phyloP scores from a whole-genome alignment of 2,888 invertebrate species.

The Drosophila pseudotakahashii region DNA sequence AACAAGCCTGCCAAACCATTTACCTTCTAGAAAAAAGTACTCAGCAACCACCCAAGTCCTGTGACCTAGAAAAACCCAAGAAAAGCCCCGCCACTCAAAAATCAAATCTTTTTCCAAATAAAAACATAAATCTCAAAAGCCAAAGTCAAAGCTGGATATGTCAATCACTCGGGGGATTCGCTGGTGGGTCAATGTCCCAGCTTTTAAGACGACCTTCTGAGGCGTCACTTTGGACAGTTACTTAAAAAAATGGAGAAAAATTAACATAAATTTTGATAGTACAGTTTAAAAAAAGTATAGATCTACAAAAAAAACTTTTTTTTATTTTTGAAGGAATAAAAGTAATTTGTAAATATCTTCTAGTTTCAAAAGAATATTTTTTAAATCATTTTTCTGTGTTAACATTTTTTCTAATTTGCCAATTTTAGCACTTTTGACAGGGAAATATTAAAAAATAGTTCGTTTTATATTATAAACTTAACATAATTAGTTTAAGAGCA shows the following conservation, averaged over 20 bases:
- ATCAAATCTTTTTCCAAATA: constrained; percentile 58
- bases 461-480: too few species aligned
- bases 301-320: background rate
- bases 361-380: background rate
- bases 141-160: constrained; percentile 39
- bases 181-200: constrained; percentile 51
- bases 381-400: too few species aligned
- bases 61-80: constrained; percentile 15
- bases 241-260: constrained; percentile 45
- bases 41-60: constrained; percentile 24
- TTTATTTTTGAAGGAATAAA: background rate
- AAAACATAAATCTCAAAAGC: constrained; percentile 46
- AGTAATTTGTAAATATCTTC: too few species aligned
- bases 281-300: background rate
- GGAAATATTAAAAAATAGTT: too few species aligned
- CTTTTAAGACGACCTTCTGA: constrained; percentile 59
- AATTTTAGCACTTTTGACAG: too few species aligned
- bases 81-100: constrained; percentile 38
- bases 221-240: constrained; percentile 62
- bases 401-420: too few species aligned
- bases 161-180: constrained; percentile 37
- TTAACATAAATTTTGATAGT: constrained; percentile 6
- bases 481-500: too few species aligned
- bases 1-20: constrained; percentile 82
- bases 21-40: constrained; percentile 70